Base-by-base conservation (phyloP, 2,888 invertebrate genomes). In the Itoplectis maculator region DNA sequence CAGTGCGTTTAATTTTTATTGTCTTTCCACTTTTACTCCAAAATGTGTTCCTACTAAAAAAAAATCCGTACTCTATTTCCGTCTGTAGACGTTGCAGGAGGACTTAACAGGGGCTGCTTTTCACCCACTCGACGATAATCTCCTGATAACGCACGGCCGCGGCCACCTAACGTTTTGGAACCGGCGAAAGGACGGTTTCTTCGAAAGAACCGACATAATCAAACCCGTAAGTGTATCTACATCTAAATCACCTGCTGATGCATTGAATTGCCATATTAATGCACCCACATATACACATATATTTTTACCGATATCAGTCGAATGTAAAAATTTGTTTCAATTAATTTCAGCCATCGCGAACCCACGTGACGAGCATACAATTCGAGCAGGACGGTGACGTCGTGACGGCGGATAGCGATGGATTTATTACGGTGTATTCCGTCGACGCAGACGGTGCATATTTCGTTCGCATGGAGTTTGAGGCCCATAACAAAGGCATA, bases 101-200 rank as follows among this genome's bases (percentile, higher is more conserved):
- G 97, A 97, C 88, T 93, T 98, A 56, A 96, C 96, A 0, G 97
- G 98, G 0, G 97, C 97, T 0, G 96, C 96, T 0, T 98, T 98
- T 93, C 98, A 98, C 92, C 98, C 98, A 0, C 94, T 97, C 40
- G 98, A 98, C 90, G 98, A 98, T 91, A 98, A 97, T 92, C 94
- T 98, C 29, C 95, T 98, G 82, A 97, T 98, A 85, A 98, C 98
- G 0, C 97, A 97, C 90, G 98, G 98, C 1, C 96, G 97, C 87
- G 97, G 97, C 0, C 98, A 98, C 91, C 93, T 98, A 84, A 97
- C 98, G 0, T 98, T 98, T 93, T 98, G 98, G 98, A 98, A 97
- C 88, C 94, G 98, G 78, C 94, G 97, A 83, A 97, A 97, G 93
- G 98, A 98, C 91, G 97, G 97, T 51, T 98, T 97, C 93, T 98